These are phyloP conservation scores for Hirtodrosophila trivittata DNA, from an alignment of 2,888 invertebrate species.

Conservation along the genomic window DNA sequence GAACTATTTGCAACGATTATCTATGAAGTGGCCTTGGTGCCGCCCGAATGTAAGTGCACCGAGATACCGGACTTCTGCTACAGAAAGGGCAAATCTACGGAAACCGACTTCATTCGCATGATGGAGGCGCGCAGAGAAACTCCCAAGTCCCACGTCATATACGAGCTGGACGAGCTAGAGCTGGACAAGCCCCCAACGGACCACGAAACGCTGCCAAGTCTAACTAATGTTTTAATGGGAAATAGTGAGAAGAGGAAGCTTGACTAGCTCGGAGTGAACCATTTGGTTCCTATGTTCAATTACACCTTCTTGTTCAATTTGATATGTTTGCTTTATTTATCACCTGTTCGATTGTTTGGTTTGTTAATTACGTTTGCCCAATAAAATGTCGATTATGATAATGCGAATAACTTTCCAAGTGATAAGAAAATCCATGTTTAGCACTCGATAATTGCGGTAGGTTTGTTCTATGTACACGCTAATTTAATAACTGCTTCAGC, in stretches of 20 bases:
- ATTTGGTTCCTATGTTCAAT: too few species aligned
- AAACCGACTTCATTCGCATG: slow-evolving; percentile 31
- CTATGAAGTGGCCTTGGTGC: slow-evolving; percentile 40
- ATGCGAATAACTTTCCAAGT: too few species aligned
- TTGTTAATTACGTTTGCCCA: too few species aligned
- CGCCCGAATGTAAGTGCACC: slow-evolving; percentile 46
- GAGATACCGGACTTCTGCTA: slow-evolving; percentile 32
- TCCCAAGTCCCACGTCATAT: slow-evolving; percentile 17
- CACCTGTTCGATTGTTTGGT: too few species aligned
- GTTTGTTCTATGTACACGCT: too few species aligned
- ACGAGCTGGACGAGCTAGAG: slow-evolving; percentile 31
- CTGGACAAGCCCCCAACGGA: neutral
- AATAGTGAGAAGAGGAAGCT: neutral
- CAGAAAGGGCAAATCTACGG: slow-evolving; percentile 13
- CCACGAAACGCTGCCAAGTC: neutral
- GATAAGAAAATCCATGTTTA: too few species aligned
- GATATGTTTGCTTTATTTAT: too few species aligned
- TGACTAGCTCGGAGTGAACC: too few species aligned
- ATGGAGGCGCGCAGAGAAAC: neutral
- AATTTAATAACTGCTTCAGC: too few species aligned
- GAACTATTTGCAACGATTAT: slow-evolving; percentile 28
- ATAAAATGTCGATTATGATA: too few species aligned
- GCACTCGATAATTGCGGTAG: too few species aligned
- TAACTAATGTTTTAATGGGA: slow-evolving; percentile 21
- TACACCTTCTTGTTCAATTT: too few species aligned